These are phyloP conservation scores for Pristionchus fissidentatus DNA, from an alignment of 2,888 invertebrate genomes.

Conservation along the genomic window DNA sequence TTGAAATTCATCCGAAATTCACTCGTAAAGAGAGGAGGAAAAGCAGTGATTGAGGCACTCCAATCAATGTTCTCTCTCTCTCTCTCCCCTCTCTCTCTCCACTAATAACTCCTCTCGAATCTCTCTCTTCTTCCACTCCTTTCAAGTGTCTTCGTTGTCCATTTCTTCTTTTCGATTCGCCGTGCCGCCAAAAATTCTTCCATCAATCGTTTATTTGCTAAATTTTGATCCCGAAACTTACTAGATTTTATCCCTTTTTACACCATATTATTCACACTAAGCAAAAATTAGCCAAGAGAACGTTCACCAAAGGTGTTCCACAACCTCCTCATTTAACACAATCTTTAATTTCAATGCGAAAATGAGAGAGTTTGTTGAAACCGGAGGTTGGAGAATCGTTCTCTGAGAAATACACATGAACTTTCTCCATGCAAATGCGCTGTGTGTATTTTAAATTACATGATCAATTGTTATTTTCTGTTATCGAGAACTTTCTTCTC, in stretches of 20 bases:
- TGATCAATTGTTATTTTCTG: too few species aligned
- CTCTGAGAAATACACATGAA: too few species aligned
- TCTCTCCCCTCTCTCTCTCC: conserved; percentile 30
- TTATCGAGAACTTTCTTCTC: too few species aligned
- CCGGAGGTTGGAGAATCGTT: too few species aligned
- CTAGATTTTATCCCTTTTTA: background rate
- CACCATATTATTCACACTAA: background rate
- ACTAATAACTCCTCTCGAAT: conserved; percentile 38
- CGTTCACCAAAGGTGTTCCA: too few species aligned
- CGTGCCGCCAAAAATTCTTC: background rate
- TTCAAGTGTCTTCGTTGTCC: conserved; percentile 17
- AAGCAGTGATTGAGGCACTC: background rate
- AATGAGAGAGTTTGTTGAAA: too few species aligned
- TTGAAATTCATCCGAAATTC: too few species aligned
- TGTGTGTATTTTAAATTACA: too few species aligned
- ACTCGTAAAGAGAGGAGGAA: background rate
- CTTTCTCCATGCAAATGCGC: too few species aligned
- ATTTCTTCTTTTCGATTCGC: background rate
- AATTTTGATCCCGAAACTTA: background rate
- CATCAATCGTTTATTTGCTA: background rate
- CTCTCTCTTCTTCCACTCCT: background rate
- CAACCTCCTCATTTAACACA: too few species aligned
- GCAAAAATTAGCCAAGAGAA: too few species aligned
- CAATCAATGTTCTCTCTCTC: conserved; percentile 30
- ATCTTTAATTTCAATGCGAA: too few species aligned